These are phyloP conservation scores for Sebastes oblongus DNA, from an alignment of 2,797 vertebrate species.

Conservation along the genomic window DNA sequence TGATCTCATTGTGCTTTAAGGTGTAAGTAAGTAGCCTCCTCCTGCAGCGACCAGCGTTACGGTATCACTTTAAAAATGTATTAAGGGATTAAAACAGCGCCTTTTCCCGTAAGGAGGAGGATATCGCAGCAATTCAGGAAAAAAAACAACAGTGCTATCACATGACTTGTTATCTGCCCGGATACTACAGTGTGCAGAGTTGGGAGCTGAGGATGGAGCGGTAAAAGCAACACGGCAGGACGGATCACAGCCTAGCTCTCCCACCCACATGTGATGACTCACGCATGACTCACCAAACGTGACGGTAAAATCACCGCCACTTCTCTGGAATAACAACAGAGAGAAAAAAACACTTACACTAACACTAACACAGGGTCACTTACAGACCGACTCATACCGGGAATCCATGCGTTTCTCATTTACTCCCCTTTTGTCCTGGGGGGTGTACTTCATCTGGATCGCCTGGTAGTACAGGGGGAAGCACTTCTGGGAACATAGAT, in stretches of 20 bases:
- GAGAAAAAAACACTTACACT: neutral
- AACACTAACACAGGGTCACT: too few relatives aligned
- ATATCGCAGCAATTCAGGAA: conserved; percentile 33
- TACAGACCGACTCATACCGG: conserved; percentile 51
- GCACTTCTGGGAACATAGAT: conserved; percentile 32
- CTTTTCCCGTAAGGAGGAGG: conserved; percentile 57
- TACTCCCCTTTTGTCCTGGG: neutral
- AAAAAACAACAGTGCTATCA: conserved; percentile 41
- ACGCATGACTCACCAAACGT: conserved; percentile 78
- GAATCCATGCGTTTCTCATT: conserved; percentile 57
- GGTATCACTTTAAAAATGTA: neutral
- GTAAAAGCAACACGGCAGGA: conserved; percentile 54
- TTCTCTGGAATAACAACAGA: conserved; percentile 58
- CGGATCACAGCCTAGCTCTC: conserved; percentile 48
- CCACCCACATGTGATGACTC: conserved; percentile 77
- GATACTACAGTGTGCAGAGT: conserved; percentile 64
- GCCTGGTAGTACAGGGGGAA: neutral
- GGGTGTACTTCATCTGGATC: neutral
- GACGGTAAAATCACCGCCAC: conserved; percentile 68
- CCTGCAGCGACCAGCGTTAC: neutral
- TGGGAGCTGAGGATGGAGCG: conserved; percentile 44
- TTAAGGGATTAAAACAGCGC: neutral
- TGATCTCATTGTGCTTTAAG: neutral
- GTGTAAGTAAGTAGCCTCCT: neutral
- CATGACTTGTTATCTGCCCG: conserved; percentile 75